Evolutionary conservation across 2,113 vertebrate species (phyloP).

Genomic region (Aviceda subcristata): DNA sequence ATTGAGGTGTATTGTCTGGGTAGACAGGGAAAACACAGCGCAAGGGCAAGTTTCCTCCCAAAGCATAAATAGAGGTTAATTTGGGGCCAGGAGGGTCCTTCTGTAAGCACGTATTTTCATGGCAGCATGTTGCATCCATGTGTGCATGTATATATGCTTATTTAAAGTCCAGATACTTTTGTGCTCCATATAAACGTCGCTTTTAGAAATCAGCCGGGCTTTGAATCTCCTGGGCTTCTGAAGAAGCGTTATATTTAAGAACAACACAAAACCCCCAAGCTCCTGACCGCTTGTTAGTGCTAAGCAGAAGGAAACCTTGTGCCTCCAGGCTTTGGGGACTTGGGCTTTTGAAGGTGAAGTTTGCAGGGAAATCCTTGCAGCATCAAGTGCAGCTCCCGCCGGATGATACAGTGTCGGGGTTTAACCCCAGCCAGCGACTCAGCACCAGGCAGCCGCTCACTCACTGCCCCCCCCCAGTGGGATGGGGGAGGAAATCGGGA

Average conservation of each 20-base stretch:
- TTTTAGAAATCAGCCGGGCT: background rate
- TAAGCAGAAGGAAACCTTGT: background rate
- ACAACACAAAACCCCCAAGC: background rate
- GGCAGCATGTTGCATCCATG: background rate
- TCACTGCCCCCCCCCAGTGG: too few species aligned
- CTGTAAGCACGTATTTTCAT: background rate
- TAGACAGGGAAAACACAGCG: background rate
- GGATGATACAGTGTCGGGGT: too few species aligned
- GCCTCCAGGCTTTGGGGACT: background rate
- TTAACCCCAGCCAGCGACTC: too few species aligned
- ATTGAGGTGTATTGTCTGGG: background rate
- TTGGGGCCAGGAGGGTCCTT: background rate
- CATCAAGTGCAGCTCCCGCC: background rate
- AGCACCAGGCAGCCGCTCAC: too few species aligned
- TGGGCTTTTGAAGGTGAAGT: constrained; percentile 19
- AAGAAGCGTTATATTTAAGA: background rate
- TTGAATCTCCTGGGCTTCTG: background rate
- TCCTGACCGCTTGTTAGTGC: background rate
- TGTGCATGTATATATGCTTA: fast-evolving
- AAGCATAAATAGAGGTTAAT: background rate
- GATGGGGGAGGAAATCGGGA: too few species aligned
- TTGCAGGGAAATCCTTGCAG: constrained; percentile 20
- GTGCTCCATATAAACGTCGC: background rate
- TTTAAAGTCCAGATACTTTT: background rate
- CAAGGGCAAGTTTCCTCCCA: background rate